Evolutionary conservation across 2,797 vertebrate genomes (phyloP), one percentile per base, ranked within the genome.

Genomic region (Notamacropus eugenii): DNA sequence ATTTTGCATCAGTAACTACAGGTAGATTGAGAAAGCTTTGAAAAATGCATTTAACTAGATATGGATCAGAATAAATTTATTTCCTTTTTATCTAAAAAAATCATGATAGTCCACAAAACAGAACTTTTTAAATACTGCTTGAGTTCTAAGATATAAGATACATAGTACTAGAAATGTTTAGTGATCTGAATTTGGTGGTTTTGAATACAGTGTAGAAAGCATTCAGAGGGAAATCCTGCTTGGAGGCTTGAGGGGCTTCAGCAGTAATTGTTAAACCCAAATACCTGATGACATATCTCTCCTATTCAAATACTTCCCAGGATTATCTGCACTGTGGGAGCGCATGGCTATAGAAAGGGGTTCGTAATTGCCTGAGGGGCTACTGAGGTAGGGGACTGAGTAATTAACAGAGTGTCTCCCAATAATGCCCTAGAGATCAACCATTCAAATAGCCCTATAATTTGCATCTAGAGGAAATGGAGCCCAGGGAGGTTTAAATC

Each of bases 321-420:
- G 98, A 97, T 97, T 98, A 99, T 99, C 99, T 99, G 99, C 99
- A 99, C 98, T 99, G 99, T 9, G 99, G 99, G 98, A 99, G 99
- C 98, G 99, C 99, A 94, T 99, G 99, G 99, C 99, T 99, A 99
- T 99, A 99, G 98, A 99, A 99, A 98, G 99, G 99, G 90, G 99
- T 99, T 98, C 99, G 99, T 99, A 97, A 99, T 99, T 82, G 98
- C 99, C 98, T 99, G 99, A 92, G 99, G 99, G 95, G 99, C 99
- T 92, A 99, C 99, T 67, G 99, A 99, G 97, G 99, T 99, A 97
- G 99, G 99, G 97, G 99, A 99, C 97, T 99, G 99, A 98, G 99
- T 99, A 55, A 99, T 99, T 99, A 99, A 99, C 99, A 99, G 98
- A 96, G 99, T 99, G 98, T 99, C 99, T 99, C 98, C n/a, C 16